Evolutionary conservation across 1,140 invertebrate species (phyloP), one percentile per base, ranked within the genome.

Genomic region (Pseudomyrmex sp.): DNA sequence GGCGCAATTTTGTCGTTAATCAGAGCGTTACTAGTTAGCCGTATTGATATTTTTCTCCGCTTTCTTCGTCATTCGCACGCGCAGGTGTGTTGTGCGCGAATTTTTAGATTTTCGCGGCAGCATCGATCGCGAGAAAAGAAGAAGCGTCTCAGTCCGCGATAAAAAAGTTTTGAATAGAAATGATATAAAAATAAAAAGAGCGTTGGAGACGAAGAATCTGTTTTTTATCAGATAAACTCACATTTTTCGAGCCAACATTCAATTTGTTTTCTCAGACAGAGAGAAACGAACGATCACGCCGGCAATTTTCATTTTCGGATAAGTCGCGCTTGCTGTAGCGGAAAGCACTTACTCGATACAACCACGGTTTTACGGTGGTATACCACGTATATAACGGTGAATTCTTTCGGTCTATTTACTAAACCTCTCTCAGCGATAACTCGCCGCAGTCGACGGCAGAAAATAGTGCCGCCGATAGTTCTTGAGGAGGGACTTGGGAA

Each of bases 21-120:
- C 92, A 93, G 92, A 93, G 92, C 93, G 93, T 93, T 88, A 92
- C 92, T 91, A 92, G 90, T 93, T 93, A 90, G 90, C 87, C 89
- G 90, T 76, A 74, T 76, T 84, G 65, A 20, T 84, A 72, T 86
- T 83, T 65, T 76, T 83, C n/a, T 75, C 20, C 56, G 70, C 23
- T 84, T 83, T n/a, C 68, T 59, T 83, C 62, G 44, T 80, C 74
- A 20, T 79, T 76, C 63, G 35, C 54, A 18, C 12, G 46, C 18
- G 18, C 68, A 8, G 7, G 18, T 56, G 72, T 66, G 46, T 52
- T 46, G 35, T 10, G 35, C 18, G 18, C 46, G 15, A 50, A 63
- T 52, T 58, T 46, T 10, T 13, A 13, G 9, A 35, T 5, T 35
- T 23, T 9, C 48, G 12, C 48, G 23, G 15, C n/a, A 15, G 46